Percentiles rank a stretch among this genome's conserved stretches.
Conservation (phyloP, 1,140 invertebrate species). For the Pararge aegeria region DNA sequence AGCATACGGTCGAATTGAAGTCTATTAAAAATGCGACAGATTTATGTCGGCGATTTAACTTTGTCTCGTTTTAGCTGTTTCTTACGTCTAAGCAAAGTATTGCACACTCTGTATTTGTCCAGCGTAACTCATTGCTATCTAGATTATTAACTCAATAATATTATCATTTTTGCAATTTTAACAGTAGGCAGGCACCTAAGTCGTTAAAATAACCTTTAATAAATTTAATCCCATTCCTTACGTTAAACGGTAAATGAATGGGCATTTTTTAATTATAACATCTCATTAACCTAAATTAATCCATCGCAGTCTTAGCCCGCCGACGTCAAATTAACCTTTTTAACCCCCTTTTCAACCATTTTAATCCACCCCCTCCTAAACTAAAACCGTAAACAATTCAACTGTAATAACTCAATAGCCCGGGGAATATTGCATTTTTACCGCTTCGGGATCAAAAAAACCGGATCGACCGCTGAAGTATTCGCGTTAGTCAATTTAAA, state of each 20-base stretch:
- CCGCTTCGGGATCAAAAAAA: slow-evolving; percentile 28
- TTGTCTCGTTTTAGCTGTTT: too few species aligned
- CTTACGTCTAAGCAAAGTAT: too few species aligned
- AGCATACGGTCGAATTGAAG: too few species aligned
- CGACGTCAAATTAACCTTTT: neutral
- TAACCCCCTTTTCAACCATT: neutral
- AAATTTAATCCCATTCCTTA: neutral
- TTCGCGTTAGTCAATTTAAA: slow-evolving; percentile 50
- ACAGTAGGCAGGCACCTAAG: too few species aligned
- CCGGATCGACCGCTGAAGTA: slow-evolving; percentile 35
- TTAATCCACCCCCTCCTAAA: neutral
- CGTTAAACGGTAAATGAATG: neutral
- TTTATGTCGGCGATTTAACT: too few species aligned
- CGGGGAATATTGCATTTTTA: slow-evolving; percentile 17
- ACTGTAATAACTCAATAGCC: slow-evolving; percentile 27
- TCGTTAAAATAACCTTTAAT: neutral
- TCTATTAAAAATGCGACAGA: too few species aligned
- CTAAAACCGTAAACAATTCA: neutral
- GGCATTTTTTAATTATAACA: neutral
- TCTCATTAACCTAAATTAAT: neutral
- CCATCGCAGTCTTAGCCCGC: neutral
- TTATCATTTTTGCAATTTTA: too few species aligned
- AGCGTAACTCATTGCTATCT: too few species aligned
- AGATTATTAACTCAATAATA: too few species aligned
- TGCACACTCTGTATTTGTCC: too few species aligned